Evolutionary conservation across 2,113 vertebrate species (phyloP).

Genomic region (Procapra przewalskii): DNA sequence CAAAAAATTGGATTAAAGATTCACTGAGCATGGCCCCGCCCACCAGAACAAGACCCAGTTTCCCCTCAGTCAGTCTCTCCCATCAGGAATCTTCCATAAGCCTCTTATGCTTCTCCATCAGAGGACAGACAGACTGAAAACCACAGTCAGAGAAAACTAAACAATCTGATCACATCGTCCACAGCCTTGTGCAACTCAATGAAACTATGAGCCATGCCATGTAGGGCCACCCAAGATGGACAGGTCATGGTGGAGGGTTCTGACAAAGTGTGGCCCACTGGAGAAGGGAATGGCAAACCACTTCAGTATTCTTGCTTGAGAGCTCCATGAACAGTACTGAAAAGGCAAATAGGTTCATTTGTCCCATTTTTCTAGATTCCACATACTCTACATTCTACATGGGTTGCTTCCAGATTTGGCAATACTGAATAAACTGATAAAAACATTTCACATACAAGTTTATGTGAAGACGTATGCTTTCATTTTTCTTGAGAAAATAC

Average conservation of each 20-base stretch:
- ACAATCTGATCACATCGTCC: background rate
- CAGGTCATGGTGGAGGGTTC: background rate
- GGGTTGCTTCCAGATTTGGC: background rate
- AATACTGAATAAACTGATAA: background rate
- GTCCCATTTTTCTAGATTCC: background rate
- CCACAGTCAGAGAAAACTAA: background rate
- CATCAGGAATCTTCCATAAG: background rate
- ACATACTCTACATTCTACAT: background rate
- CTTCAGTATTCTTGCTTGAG: background rate
- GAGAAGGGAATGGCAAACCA: background rate
- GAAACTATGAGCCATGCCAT: background rate
- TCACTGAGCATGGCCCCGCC: background rate
- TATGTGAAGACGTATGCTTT: background rate
- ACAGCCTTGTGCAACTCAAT: background rate
- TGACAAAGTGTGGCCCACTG: background rate
- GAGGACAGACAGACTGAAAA: background rate
- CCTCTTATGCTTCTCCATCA: background rate
- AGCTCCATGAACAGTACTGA: background rate
- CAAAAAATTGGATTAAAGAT: background rate
- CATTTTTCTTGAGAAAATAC: background rate
- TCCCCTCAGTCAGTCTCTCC: background rate
- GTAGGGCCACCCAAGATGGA: fast-evolving
- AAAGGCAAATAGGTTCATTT: background rate
- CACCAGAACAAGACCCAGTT: background rate
- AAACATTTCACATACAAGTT: background rate